These are phyloP conservation scores for Sander vitreus DNA, from an alignment of 2,113 vertebrate species.

Conservation along the genomic window DNA sequence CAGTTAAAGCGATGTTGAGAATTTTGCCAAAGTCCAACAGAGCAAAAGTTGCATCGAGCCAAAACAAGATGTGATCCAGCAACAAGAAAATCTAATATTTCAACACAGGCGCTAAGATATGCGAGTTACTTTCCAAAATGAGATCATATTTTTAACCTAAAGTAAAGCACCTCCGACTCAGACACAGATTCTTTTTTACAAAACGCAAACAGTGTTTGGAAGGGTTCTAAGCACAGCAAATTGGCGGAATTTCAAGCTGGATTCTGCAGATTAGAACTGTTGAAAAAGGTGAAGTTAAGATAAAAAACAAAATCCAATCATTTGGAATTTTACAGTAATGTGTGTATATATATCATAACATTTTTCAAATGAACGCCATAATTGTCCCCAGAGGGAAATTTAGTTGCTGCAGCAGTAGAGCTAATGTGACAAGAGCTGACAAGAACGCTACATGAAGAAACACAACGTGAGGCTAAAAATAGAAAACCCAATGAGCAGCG, in stretches of 20 bases:
- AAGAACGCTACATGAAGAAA: not conserved
- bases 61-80: slow-evolving; percentile 9
- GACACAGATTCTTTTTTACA: not conserved
- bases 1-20: not conserved
- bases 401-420: not conserved
- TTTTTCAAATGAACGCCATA: not conserved
- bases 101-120: not conserved
- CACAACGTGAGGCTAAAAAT: slow-evolving; percentile 24
- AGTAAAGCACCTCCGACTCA: slow-evolving; percentile 17
- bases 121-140: slow-evolving; percentile 22
- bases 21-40: not conserved
- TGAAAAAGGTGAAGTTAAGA: slow-evolving; percentile 9
- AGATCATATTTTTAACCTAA: slow-evolving; percentile 13
- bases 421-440: slow-evolving; percentile 22
- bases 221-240: not conserved
- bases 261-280: slow-evolving; percentile 8
- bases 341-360: not conserved
- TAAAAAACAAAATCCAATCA: slow-evolving; percentile 17
- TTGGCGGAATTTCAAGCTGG: not conserved
- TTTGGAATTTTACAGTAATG: slow-evolving; percentile 14
- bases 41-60: not conserved
- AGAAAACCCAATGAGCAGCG: not conserved
- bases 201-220: slow-evolving; percentile 6
- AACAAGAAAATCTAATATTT: not conserved
- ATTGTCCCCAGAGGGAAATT: not conserved